Evolutionary conservation across 2,113 vertebrate species (phyloP).

Genomic region (Chaetops frenatus): DNA sequence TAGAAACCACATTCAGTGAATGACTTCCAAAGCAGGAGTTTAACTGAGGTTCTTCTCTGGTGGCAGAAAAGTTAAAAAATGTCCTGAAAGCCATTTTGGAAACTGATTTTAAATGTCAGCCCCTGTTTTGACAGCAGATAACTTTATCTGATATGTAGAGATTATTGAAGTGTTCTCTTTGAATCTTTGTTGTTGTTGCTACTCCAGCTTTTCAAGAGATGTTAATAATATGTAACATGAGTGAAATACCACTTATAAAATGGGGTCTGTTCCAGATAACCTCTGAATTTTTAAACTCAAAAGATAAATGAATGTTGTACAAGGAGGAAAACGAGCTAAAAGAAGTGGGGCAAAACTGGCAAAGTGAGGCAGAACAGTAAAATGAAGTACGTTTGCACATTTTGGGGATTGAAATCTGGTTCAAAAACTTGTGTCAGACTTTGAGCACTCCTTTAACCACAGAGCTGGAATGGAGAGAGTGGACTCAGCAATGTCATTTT

Average conservation of each 20-base stretch:
- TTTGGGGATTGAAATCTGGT: not conserved
- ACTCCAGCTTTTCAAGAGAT: not conserved
- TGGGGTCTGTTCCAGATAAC: not conserved
- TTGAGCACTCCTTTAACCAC: accelerated
- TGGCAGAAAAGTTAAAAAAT: not conserved
- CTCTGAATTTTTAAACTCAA: not conserved
- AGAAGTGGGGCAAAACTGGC: not conserved
- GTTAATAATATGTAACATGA: not conserved
- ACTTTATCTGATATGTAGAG: not conserved
- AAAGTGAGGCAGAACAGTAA: not conserved
- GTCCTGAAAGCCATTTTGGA: not conserved
- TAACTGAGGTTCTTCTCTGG: not conserved
- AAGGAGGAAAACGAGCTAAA: not conserved
- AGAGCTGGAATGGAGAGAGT: not conserved
- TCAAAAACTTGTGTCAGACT: not conserved
- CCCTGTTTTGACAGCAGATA: not conserved
- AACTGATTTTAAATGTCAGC: not conserved
- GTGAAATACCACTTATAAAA: not conserved
- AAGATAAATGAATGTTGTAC: not conserved
- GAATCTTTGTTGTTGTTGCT: not conserved
- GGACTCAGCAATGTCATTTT: not conserved
- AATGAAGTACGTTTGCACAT: accelerated
- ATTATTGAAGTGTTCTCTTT: not conserved
- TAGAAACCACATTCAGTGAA: not conserved
- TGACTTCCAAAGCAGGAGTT: not conserved